Conservation (phyloP, 30 jellyfish, hydroid and myxozoan species). For the Mastigias papua region DNA sequence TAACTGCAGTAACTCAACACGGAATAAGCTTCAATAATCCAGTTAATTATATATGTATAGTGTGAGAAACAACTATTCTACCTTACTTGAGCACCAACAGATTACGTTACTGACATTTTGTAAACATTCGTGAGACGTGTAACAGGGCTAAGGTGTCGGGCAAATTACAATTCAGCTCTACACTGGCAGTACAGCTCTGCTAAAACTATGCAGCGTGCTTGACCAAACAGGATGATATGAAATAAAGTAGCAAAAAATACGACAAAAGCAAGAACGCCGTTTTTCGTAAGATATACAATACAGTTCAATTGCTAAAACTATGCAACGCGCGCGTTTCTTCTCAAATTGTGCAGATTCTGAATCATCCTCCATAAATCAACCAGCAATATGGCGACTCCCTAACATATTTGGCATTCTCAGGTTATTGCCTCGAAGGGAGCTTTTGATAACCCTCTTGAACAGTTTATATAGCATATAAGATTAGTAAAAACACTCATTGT, state of each 20-base stretch:
- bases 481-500: too few relatives aligned
- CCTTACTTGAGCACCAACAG: too few relatives aligned
- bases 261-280: neutral
- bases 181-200: too few relatives aligned
- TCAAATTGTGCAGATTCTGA: neutral
- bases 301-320: neutral
- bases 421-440: neutral
- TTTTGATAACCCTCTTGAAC: too few relatives aligned
- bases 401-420: neutral
- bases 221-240: neutral
- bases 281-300: neutral
- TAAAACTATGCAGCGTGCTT: neutral
- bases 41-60: too few relatives aligned
- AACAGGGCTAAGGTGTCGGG: neutral
- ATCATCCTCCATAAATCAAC: neutral
- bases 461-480: too few relatives aligned
- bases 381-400: neutral
- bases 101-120: too few relatives aligned
- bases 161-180: too few relatives aligned
- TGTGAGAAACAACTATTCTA: too few relatives aligned
- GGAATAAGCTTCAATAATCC: too few relatives aligned
- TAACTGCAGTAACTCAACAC: too few relatives aligned
- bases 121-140: too few relatives aligned
- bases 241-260: neutral
- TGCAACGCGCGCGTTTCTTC: slow-evolving; percentile 1